Evolutionary conservation across 2,888 invertebrate genomes (phyloP).

Genomic region (Syrphus vitripennis): DNA sequence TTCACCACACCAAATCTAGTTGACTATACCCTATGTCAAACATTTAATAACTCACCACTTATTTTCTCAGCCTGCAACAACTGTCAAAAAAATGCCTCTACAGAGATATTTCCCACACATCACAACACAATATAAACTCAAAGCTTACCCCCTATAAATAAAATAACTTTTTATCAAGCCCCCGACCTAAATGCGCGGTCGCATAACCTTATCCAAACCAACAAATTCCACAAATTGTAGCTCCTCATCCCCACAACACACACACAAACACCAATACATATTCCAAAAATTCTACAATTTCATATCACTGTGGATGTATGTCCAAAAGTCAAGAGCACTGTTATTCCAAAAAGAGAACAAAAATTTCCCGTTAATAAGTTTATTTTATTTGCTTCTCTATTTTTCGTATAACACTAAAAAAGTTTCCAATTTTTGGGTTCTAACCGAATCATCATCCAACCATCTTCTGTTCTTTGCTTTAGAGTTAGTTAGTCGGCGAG

Average conservation of each 20-base stretch:
- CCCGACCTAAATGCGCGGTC: slow-evolving; percentile 55
- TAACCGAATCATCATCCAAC: slow-evolving; percentile 63
- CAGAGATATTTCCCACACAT: background rate
- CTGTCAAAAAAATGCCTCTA: slow-evolving; percentile 39
- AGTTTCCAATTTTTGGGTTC: slow-evolving; percentile 59
- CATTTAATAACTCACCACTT: slow-evolving; percentile 22
- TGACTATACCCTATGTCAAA: slow-evolving; percentile 34
- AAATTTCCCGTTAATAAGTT: slow-evolving; percentile 13
- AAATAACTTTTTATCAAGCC: background rate
- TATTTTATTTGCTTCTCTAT: slow-evolving; percentile 1
- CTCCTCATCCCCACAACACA: slow-evolving; percentile 19
- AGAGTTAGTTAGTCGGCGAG: slow-evolving; percentile 72
- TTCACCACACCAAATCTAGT: background rate
- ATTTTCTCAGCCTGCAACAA: slow-evolving; percentile 12
- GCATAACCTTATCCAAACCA: slow-evolving; percentile 66
- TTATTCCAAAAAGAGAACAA: slow-evolving; percentile 41
- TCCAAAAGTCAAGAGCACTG: slow-evolving; percentile 19
- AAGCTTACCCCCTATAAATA: background rate
- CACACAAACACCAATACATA: slow-evolving; percentile 12
- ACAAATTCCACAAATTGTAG: slow-evolving; percentile 64
- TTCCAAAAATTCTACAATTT: background rate
- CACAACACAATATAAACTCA: background rate
- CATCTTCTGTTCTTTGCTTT: slow-evolving; percentile 68
- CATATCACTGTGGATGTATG: background rate
- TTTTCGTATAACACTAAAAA: slow-evolving; percentile 48